A percentile compares a stretch with the other conserved stretches of the same genome.
These are phyloP conservation scores for Melanotaenia trifasciata DNA, from an alignment of 2,797 vertebrate genomes.

Conservation along the genomic window DNA sequence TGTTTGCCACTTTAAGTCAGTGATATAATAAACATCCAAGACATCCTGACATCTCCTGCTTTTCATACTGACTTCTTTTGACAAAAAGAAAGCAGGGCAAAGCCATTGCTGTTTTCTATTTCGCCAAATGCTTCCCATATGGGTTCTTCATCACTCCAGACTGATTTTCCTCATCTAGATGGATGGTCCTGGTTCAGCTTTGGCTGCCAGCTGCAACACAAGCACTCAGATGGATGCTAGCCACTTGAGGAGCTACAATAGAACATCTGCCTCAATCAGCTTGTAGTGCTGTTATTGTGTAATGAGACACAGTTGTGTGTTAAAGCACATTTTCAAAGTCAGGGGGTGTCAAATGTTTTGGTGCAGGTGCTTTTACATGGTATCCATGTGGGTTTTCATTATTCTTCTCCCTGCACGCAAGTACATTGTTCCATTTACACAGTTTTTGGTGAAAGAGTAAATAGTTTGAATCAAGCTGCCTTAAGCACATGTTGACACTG, in stretches of 20 bases:
- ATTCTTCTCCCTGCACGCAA: slow-evolving; percentile 8
- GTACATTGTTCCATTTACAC: slow-evolving; percentile 24
- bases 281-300: slow-evolving; percentile 71
- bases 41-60: slow-evolving; percentile 17
- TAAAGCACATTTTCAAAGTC: slow-evolving; percentile 66
- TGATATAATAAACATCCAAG: slow-evolving; percentile 21
- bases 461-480: too few species aligned
- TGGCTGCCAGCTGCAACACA: slow-evolving; percentile 69
- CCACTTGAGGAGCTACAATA: slow-evolving; percentile 79
- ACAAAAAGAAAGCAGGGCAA: slow-evolving; percentile 21
- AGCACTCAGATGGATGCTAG: slow-evolving; percentile 69
- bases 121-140: slow-evolving; percentile 16
- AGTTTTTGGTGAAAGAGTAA: background rate
- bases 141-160: slow-evolving; percentile 49
- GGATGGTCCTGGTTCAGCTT: slow-evolving; percentile 66
- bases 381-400: slow-evolving; percentile 20
- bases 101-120: slow-evolving; percentile 30
- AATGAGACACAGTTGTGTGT: slow-evolving; percentile 72
- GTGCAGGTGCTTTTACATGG: slow-evolving; percentile 57
- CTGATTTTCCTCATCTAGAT: slow-evolving; percentile 60
- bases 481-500: too few species aligned
- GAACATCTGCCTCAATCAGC: slow-evolving; percentile 79
- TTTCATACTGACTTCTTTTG: background rate
- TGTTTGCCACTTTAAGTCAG: slow-evolving; percentile 18
- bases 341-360: slow-evolving; percentile 30